Evolutionary conservation across 2,797 vertebrate genomes (phyloP).

Genomic region (Eleutherodactylus coqui): DNA sequence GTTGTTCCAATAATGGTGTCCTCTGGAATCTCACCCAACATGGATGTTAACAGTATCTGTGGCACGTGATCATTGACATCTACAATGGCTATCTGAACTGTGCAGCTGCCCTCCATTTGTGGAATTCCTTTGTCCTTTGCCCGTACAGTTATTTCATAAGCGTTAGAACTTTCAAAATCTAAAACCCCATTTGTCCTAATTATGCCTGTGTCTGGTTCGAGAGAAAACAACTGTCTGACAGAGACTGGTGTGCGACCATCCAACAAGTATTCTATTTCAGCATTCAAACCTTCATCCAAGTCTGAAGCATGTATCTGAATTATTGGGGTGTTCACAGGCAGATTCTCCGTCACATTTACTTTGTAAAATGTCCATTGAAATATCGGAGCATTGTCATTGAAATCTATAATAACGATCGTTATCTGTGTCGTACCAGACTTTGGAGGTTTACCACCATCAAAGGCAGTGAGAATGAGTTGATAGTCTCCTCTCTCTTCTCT

Average conservation of each 20-base stretch:
- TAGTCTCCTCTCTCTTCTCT: constrained; percentile 85
- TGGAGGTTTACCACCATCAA: constrained; percentile 87
- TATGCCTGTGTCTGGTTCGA: constrained; percentile 87
- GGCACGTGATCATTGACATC: constrained; percentile 93
- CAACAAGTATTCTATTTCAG: constrained; percentile 89
- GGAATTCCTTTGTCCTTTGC: constrained; percentile 91
- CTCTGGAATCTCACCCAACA: constrained; percentile 89
- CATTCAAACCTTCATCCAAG: constrained; percentile 88
- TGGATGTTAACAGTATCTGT: constrained; percentile 89
- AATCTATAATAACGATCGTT: constrained; percentile 85
- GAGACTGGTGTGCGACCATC: constrained; percentile 84
- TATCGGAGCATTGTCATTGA: constrained; percentile 89
- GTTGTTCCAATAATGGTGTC: constrained; percentile 88
- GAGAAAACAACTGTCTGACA: constrained; percentile 85
- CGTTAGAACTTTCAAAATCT: constrained; percentile 88
- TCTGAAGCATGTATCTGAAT: constrained; percentile 91
- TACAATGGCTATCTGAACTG: constrained; percentile 87
- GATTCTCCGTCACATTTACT: constrained; percentile 86
- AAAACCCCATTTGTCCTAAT: constrained; percentile 87
- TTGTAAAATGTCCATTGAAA: constrained; percentile 86
- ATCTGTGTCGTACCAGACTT: constrained; percentile 85
- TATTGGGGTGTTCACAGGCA: constrained; percentile 83
- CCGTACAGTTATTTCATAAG: constrained; percentile 90
- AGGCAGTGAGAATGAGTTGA: constrained; percentile 85
- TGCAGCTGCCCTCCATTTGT: constrained; percentile 88